Conservation (phyloP, 2,113 vertebrate species). For the Stegostoma tigrinum region DNA sequence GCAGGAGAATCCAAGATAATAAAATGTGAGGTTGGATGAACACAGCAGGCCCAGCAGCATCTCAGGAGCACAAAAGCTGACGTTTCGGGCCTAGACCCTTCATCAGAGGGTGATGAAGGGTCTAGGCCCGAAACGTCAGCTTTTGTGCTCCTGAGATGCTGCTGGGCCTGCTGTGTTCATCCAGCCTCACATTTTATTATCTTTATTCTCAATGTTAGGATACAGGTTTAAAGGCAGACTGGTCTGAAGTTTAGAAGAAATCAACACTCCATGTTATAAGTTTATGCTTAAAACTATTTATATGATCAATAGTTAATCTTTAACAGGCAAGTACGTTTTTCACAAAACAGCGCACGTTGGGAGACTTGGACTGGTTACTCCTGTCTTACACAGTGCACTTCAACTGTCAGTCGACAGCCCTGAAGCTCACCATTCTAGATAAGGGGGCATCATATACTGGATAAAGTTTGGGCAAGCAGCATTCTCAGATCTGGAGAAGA, state of each 20-base stretch:
- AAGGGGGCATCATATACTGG: background rate
- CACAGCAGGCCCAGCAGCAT: no score
- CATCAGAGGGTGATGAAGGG: no score
- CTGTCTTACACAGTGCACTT: background rate
- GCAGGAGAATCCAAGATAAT: no score
- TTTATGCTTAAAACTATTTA: background rate
- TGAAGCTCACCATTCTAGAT: background rate
- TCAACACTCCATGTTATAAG: background rate
- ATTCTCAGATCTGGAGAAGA: no score
- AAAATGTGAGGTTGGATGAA: no score
- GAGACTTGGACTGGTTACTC: background rate
- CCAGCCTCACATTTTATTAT: no score
- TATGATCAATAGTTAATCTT: background rate
- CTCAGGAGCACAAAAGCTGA: no score
- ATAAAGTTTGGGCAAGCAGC: background rate
- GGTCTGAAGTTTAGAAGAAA: background rate
- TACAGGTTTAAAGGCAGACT: background rate
- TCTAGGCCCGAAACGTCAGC: no score
- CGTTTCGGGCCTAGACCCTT: no score
- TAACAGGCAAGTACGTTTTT: background rate
- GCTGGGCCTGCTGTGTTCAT: no score
- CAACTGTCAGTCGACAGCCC: background rate
- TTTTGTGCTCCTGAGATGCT: no score
- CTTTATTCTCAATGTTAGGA: background rate
- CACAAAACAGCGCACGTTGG: no score